Conservation (phyloP, 1,140 invertebrate genomes). For the Tetragonula clypearis region DNA sequence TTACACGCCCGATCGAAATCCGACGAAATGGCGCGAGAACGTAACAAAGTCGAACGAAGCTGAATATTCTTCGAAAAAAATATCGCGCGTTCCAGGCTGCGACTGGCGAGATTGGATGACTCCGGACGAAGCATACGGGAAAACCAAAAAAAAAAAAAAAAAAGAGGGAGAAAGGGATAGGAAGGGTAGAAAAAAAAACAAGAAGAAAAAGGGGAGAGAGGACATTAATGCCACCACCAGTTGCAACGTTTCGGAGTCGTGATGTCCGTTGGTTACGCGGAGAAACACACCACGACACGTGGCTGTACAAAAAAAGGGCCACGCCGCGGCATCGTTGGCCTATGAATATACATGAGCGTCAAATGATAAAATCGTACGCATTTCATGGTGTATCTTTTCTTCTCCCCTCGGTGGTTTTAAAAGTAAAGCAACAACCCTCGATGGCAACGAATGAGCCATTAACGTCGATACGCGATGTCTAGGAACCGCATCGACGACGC, state of each 20-base stretch:
- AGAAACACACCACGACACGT: slow-evolving; percentile 34
- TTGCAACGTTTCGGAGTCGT: slow-evolving; percentile 49
- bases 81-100: slow-evolving; percentile 14
- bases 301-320: slow-evolving; percentile 45
- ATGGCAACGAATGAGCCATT: slow-evolving; percentile 57
- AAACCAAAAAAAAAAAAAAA: slow-evolving; percentile 31
- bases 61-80: slow-evolving; percentile 48
- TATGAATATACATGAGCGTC: slow-evolving; percentile 67
- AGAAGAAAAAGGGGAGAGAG: neutral
- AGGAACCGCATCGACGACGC: slow-evolving; percentile 47
- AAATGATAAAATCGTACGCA: slow-evolving; percentile 67
- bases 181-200: slow-evolving; percentile 1
- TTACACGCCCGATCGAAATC: no score
- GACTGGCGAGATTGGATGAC: slow-evolving; percentile 20
- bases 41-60: slow-evolving; percentile 11
- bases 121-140: neutral
- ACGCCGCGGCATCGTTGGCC: slow-evolving; percentile 25
- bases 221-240: slow-evolving; percentile 65
- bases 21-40: neutral
- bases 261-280: slow-evolving; percentile 30
- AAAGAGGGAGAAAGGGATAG: neutral
- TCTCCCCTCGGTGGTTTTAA: slow-evolving; percentile 7
- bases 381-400: slow-evolving; percentile 38
- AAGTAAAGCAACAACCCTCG: slow-evolving; percentile 28
- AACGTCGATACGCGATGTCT: slow-evolving; percentile 59